Evolutionary conservation across 1,140 invertebrate species (phyloP), one percentile per base, ranked within the genome.

Genomic region (Drosophila busckii): DNA sequence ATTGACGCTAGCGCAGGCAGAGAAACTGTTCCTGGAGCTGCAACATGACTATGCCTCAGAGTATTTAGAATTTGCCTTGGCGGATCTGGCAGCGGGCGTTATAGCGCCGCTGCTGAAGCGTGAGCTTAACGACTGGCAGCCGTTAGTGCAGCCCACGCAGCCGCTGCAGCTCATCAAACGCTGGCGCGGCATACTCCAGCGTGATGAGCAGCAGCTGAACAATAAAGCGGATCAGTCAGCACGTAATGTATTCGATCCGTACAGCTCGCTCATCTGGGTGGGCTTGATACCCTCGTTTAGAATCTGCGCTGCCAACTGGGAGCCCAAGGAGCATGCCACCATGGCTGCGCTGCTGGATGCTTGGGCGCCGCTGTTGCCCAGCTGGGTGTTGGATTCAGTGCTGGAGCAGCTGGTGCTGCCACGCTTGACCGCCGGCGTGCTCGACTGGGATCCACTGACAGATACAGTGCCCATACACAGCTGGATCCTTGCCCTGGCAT

Each of bases 401-500:
- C 88, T 95, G 3, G 93, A 97, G 40, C 92, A 97, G 63, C 87
- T 96, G 4, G 90, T 98, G 20, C 88, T 97, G 50, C 95, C 96
- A 1, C 91, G 92, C 46, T 86, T 99, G 22, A 91, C 93, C 17
- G 80, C 89, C 8, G 96, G 95, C 65, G 96, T 98, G 0, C 92
- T 95, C 28, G 91, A 92, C 26, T 99, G 98, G 98, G 96, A 99
- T 90, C 98, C 98, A 0, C 89, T 97, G 0, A 94, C 93, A 0
- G 98, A 99, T 84, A 94, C 93, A 0, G 91, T 98, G 42, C 97
- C 97, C 1, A 95, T 99, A 61, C 97, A 99, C 88, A 91, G 93
- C 4, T 99, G 98, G 98, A 92, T 99, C 46, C 93, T n/a, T 98
- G 88, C 98, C 98, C 0, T 99, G 98, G 98, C 70, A 76, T 8